Percentiles rank a stretch among this genome's conserved stretches.
These are phyloP conservation scores for Rhynchotus rufescens DNA, from an alignment of 2,797 vertebrate species.

Conservation along the genomic window DNA sequence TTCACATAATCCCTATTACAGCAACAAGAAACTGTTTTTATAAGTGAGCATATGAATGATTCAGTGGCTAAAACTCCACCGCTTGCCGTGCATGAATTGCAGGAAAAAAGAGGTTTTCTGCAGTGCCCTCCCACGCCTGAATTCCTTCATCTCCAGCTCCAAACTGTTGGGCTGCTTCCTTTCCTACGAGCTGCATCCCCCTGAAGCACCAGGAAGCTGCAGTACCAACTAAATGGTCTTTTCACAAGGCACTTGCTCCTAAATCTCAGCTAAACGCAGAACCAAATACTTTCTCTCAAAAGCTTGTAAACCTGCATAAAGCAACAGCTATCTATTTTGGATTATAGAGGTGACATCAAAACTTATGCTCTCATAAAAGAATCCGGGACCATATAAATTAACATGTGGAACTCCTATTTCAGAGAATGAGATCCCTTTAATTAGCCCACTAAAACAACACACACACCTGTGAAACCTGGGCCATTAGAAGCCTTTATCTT, in stretches of 20 bases:
- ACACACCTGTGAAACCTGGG: not conserved
- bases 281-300: constrained; percentile 35
- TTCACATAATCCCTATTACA: not conserved
- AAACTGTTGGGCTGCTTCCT: constrained; percentile 10
- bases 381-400: not conserved
- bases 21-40: not conserved
- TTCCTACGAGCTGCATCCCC: not conserved
- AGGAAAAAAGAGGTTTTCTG: constrained; percentile 43
- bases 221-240: constrained; percentile 34
- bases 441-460: not conserved
- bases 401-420: constrained; percentile 4
- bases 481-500: not conserved
- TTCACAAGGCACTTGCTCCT: constrained; percentile 1
- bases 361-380: not conserved
- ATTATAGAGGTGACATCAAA: not conserved
- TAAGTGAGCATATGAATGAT: constrained; percentile 27
- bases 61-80: not conserved
- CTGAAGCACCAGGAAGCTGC: constrained; percentile 5
- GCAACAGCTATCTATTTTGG: not conserved
- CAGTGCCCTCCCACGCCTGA: constrained; percentile 17
- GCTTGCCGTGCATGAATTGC: not conserved
- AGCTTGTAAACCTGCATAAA: not conserved
- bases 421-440: constrained; percentile 10
- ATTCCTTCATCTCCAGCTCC: constrained; percentile 2
- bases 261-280: constrained; percentile 48